Percentiles rank a stretch among this genome's conserved stretches.
phyloP scores from a whole-genome alignment of 2,113 vertebrate genomes.

The Ceyx cyanopectus region DNA sequence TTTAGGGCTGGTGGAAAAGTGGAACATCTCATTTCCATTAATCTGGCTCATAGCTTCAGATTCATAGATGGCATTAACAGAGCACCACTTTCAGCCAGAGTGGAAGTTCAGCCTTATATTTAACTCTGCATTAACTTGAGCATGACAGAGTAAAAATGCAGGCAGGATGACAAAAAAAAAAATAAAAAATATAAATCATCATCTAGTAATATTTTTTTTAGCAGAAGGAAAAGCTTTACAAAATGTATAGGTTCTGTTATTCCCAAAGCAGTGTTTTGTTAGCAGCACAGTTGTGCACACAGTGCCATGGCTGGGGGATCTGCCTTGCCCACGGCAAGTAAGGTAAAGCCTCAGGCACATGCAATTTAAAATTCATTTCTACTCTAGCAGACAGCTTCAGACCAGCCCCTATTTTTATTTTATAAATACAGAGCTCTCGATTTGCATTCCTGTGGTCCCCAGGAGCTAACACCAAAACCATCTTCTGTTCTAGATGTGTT shows the following conservation, averaged over 20 bases:
- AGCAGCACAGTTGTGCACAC: constrained; percentile 46
- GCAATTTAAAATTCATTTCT: constrained; percentile 74
- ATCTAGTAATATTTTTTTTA: constrained; percentile 25
- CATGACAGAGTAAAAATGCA: constrained; percentile 22
- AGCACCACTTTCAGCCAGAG: neutral
- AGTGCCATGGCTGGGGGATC: constrained; percentile 43
- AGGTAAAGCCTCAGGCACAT: constrained; percentile 65
- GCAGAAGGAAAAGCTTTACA: constrained; percentile 44
- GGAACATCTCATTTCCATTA: constrained; percentile 63
- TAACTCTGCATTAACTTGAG: constrained; percentile 46
- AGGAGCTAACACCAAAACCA: constrained; percentile 40
- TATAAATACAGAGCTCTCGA: constrained; percentile 51
- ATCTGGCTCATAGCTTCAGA: constrained; percentile 51
- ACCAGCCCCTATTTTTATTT: constrained; percentile 66
- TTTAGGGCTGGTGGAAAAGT: constrained; percentile 14
- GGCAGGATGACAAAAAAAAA: neutral
- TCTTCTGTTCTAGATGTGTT: constrained; percentile 11
- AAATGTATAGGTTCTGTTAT: constrained; percentile 56
- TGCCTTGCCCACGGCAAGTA: constrained; percentile 72
- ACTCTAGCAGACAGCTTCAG: constrained; percentile 53
- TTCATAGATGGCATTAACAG: constrained; percentile 50
- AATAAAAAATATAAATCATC: neutral
- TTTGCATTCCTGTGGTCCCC: constrained; percentile 50
- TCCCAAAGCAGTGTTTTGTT: constrained; percentile 60
- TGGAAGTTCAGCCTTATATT: constrained; percentile 41